Evolutionary conservation across 2,113 vertebrate genomes (phyloP), one percentile per base, ranked within the genome.

Genomic region (Pituophis catenifer): DNA sequence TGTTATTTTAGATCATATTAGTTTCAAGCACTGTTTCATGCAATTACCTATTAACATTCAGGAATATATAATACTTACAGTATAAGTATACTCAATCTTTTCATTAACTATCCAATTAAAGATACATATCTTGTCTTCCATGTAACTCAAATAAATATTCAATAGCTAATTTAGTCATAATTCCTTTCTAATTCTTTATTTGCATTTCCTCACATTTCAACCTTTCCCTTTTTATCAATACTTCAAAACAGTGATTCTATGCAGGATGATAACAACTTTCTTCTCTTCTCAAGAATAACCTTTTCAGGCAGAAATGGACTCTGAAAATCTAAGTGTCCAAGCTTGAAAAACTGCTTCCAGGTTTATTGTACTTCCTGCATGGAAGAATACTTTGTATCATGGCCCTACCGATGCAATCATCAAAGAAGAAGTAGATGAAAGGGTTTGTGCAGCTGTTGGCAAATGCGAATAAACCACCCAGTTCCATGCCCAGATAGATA

Each of bases 391-490:
- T 97, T 55, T 1, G 94, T 19, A 95, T 33, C 52, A 97, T 95
- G 54, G 97, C 96, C 93, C 96, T 92, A 85, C 94, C 96, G 91
- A 98, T 97, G 48, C 97, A 98, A 92, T 94, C 95, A 93, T 98
- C 97, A 89, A 97, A 98, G 88, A 89, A 94, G 15, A 96, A 98
- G 94, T 98, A 98, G 93, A 98, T 98, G 53, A 98, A 94, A 58
- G 98, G 98, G 88, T 98, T 98, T 94, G 97, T 93, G 58, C 98
- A 98, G 94, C 98, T 98, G 29, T 98, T 98, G 93, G 98, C 97
- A 94, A 98, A 98, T 48, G 98, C 98, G 48, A 98, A 95, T 21
- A 98, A 97, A 23, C 97, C 96, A 89, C 96, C 97, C 95, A 98
- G 95, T 92, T 96, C 89, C 62, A 98, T 97, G 59, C 98, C 98